Evolutionary conservation across 1,140 invertebrate genomes (phyloP).

Genomic region (Meloidogyne exigua): DNA sequence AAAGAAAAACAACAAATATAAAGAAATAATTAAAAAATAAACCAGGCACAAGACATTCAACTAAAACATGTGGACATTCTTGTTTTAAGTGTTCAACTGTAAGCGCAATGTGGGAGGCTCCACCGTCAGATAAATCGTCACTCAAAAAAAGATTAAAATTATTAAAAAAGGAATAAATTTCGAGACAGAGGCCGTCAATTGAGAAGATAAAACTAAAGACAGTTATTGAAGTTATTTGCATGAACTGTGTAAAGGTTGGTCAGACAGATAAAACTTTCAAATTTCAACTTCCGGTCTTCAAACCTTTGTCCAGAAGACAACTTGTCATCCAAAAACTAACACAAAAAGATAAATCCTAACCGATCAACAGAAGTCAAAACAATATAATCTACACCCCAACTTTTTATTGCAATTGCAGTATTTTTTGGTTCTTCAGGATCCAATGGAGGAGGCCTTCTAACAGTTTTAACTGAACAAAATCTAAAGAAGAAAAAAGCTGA

Average conservation of each 20-base stretch:
- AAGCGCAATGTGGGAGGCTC: constrained; percentile 55
- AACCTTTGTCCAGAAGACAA: no score
- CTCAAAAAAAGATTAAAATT: constrained; percentile 44
- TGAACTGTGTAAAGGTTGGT: not conserved
- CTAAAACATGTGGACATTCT: constrained; percentile 78
- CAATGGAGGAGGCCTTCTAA: constrained; percentile 80
- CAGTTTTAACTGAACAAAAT: constrained; percentile 98
- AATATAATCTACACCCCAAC: constrained; percentile 94
- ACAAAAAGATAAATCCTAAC: constrained; percentile 67
- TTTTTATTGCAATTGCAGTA: constrained; percentile 84
- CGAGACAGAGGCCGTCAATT: no score
- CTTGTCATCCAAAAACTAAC: no score
- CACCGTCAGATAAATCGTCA: constrained; percentile 59
- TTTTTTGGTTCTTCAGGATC: constrained; percentile 87
- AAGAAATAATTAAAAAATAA: not conserved
- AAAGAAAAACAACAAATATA: not conserved
- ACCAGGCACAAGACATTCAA: constrained; percentile 88
- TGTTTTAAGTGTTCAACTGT: constrained; percentile 55
- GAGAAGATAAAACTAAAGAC: no score
- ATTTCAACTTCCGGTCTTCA: not conserved
- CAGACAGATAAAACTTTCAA: not conserved
- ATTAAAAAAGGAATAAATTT: no score
- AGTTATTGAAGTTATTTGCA: no score
- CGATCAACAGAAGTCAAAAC: constrained; percentile 96
- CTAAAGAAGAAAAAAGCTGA: constrained; percentile 70